Conservation (phyloP, 2,797 vertebrate genomes). For the Xenops minutus region DNA sequence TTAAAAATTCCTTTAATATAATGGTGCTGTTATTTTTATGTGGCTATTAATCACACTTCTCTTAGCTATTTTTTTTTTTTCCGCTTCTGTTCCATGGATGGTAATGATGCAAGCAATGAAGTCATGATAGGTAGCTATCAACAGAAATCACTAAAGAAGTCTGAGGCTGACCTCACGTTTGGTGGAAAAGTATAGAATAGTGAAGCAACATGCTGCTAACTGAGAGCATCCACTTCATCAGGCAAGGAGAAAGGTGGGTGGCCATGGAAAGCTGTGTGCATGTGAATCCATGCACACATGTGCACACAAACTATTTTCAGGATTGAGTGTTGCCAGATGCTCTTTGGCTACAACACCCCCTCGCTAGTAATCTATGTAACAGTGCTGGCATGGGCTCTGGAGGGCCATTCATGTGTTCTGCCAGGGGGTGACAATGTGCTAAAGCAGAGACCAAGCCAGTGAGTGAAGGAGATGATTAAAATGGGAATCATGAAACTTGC, state of each 20-base stretch:
- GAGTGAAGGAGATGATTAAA: conserved; percentile 5
- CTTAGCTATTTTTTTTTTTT: neutral
- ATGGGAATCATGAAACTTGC: conserved; percentile 3
- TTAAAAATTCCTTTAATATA: neutral
- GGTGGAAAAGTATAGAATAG: neutral
- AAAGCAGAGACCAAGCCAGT: neutral
- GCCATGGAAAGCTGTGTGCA: neutral
- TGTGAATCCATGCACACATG: neutral
- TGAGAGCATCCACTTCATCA: neutral
- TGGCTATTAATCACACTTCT: neutral
- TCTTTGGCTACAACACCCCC: neutral
- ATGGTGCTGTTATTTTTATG: neutral
- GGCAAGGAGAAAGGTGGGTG: neutral
- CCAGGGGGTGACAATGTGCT: conserved; percentile 23
- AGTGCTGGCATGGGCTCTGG: neutral
- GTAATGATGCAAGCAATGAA: neutral
- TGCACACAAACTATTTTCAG: neutral
- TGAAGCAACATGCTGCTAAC: neutral
- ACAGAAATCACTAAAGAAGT: neutral
- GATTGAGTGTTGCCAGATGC: conserved; percentile 3
- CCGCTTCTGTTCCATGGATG: neutral
- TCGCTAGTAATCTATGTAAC: neutral
- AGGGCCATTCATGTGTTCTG: neutral
- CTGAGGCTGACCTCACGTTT: neutral
- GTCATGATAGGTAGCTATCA: neutral